Percentiles rank a stretch among this genome's conserved stretches.
Evolutionary conservation across 2,797 vertebrate genomes (phyloP).

Genomic region (Parauchenoglanis ngamensis): DNA sequence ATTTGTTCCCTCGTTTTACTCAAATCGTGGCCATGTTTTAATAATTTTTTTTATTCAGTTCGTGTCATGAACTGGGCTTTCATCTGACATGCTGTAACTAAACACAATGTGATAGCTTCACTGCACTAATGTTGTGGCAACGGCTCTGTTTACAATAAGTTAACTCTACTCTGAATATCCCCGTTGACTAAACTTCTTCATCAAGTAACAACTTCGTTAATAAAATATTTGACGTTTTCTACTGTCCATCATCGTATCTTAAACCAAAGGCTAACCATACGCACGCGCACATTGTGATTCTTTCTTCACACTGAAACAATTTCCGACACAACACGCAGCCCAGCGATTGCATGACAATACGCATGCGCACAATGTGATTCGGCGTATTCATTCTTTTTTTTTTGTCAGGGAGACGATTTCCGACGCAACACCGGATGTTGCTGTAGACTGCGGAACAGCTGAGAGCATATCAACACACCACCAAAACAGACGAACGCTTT

Average conservation of each 20-base stretch:
- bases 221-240: neutral
- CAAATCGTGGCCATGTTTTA: too few relatives aligned
- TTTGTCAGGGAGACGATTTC: neutral
- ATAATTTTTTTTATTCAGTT: too few relatives aligned
- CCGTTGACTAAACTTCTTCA: neutral
- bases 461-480: constrained; percentile 48
- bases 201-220: neutral
- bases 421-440: constrained; percentile 52
- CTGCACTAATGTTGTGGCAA: neutral
- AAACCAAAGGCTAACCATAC: too few relatives aligned
- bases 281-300: neutral
- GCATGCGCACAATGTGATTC: constrained; percentile 17
- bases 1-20: too few relatives aligned
- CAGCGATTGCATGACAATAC: neutral
- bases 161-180: neutral
- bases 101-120: neutral
- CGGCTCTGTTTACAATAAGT: neutral
- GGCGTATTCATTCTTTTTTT: too few relatives aligned
- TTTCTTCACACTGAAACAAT: neutral
- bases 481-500: neutral
- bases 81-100: neutral
- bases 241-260: neutral
- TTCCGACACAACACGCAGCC: neutral
- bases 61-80: neutral
- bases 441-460: constrained; percentile 46